These are phyloP conservation scores for Synergus gifuensis DNA, from an alignment of 2,888 invertebrate species.

Conservation along the genomic window DNA sequence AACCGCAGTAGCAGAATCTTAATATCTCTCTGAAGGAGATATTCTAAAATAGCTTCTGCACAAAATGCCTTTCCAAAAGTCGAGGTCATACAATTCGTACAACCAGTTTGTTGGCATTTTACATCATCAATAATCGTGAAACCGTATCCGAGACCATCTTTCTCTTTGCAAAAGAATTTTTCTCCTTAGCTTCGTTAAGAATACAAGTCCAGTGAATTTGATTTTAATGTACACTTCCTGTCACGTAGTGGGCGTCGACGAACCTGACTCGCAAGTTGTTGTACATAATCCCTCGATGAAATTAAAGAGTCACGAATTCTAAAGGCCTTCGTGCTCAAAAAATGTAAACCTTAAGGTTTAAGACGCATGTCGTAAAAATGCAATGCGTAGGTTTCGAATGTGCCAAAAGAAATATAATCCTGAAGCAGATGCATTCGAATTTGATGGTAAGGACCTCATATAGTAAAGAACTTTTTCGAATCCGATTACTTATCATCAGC, in stretches of 20 bases:
- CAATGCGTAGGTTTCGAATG: neutral
- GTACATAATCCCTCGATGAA: neutral
- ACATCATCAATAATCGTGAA: neutral
- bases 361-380: neutral
- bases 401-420: neutral
- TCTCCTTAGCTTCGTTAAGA: neutral
- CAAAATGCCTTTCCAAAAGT: neutral
- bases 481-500: too few species aligned
- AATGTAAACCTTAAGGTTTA: neutral
- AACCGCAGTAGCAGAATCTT: neutral
- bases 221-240: constrained; percentile 56
- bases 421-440: neutral
- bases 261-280: neutral
- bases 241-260: constrained; percentile 46
- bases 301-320: neutral
- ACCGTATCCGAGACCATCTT: neutral
- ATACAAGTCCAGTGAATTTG: constrained; percentile 46
- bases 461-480: neutral
- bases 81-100: neutral
- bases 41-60: neutral
- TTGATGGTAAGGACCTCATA: neutral
- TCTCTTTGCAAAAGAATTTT: neutral
- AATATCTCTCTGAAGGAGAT: neutral
- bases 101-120: neutral
- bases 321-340: neutral